These are phyloP conservation scores for Crotalus viridis DNA, from an alignment of 2,113 vertebrate genomes.

Conservation along the genomic window DNA sequence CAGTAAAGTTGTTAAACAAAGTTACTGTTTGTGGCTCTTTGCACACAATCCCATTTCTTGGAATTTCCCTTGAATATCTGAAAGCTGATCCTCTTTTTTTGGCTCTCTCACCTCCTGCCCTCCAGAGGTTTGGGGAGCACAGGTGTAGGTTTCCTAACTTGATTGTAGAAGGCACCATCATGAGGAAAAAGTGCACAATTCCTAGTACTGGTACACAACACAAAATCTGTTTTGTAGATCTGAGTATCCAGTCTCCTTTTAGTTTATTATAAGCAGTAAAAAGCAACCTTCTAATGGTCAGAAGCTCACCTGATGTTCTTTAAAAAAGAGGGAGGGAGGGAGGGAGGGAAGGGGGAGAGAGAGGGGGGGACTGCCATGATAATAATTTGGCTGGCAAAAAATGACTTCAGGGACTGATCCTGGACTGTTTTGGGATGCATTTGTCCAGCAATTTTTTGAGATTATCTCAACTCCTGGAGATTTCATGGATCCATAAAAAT, in stretches of 20 bases:
- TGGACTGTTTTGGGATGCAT: not conserved
- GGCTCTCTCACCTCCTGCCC: not conserved
- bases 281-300: not conserved
- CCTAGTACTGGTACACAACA: not conserved
- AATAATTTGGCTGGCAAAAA: not conserved
- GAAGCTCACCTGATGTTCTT: not conserved
- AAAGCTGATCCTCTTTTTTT: not conserved
- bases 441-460: not conserved
- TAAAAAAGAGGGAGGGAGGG: not conserved
- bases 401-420: not conserved
- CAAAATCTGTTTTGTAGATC: not conserved
- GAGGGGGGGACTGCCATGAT: not conserved
- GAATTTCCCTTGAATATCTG: not conserved
- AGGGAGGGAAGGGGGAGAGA: too few relatives aligned
- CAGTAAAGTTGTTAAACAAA: not conserved
- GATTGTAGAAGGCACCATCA: not conserved
- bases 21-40: not conserved
- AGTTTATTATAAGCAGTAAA: not conserved
- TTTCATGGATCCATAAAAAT: not conserved
- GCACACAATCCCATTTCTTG: not conserved
- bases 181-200: not conserved
- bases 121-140: not conserved
- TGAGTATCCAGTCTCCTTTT: not conserved
- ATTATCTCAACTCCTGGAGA: not conserved
- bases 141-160: not conserved